Base-by-base conservation (phyloP, 2,888 invertebrate species). In the Ophion slaviceki region DNA sequence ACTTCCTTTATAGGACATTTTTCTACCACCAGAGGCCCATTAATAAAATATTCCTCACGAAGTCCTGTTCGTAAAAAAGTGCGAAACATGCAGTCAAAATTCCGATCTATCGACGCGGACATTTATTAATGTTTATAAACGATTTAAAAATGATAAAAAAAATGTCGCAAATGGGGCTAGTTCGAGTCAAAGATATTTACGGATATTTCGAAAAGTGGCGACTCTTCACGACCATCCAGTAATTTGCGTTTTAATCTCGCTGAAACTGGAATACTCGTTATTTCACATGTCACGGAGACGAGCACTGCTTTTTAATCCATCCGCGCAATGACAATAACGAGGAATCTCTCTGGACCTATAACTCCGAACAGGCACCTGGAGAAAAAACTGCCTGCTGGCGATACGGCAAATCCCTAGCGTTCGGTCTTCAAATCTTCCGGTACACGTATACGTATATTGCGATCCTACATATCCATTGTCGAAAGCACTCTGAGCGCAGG, bases 251-350 rank as follows among this genome's bases (percentile, higher is more conserved):
- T 67, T 24, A 78, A 68, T 57, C 24, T 67, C 17, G 17, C 11
- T 32, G 32, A 75, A 79, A 71, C 40, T 57, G n/a, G 40, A 71
- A 47, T 57, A 1, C 28, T 66, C 17, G 74, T 68, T 36, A 40
- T 47, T 40, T 61, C 62, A 64, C 70, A 45, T 64, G 20, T 53
- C 36, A 14, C 59, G 45, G 8, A 14, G 57, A 68, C 47, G 79
- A 57, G 71, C 59, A 53, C n/a, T 62, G 57, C 83, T 61, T 74
- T 80, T 64, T 84, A 84, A 80, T 84, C 84, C 75, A 66, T 64
- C 57, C 45, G 57, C 57, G 36, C 17, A 72, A 79, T 75, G 76
- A 66, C 70, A 76, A 66, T 79, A 68, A 74, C 32, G 72, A 68
- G 59, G 62, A 75, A 83, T 75, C 74, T 14, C 66, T 17, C 79